phyloP scores from a whole-genome alignment of 2,888 invertebrate species.

The Liodrosophila aerea region DNA sequence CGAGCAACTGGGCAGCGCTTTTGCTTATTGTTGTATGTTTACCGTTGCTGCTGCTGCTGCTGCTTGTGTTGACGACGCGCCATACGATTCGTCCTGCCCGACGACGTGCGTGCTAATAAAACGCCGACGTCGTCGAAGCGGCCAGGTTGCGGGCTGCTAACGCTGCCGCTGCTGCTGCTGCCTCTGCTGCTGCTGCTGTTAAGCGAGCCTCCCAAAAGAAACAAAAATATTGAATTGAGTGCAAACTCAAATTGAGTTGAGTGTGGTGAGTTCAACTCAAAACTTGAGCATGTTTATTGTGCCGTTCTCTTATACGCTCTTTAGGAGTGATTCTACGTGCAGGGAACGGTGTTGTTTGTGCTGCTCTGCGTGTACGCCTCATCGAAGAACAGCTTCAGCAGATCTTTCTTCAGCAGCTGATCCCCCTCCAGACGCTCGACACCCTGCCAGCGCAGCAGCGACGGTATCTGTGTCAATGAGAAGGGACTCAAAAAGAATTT shows the following conservation, averaged over 20 bases:
- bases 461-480: constrained; percentile 88
- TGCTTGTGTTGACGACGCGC: constrained; percentile 42
- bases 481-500: constrained; percentile 88
- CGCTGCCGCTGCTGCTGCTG: constrained; percentile 17
- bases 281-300: constrained; percentile 14
- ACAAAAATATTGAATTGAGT: constrained; percentile 25
- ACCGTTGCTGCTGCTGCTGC: constrained; percentile 12
- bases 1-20: constrained; percentile 5
- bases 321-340: no score
- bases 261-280: constrained; percentile 17
- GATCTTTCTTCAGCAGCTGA: constrained; percentile 87
- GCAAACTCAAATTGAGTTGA: constrained; percentile 23
- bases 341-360: constrained; percentile 19
- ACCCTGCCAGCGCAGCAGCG: constrained; percentile 83
- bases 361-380: constrained; percentile 79
- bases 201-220: constrained; percentile 35
- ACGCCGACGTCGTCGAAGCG: constrained; percentile 39
- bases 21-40: constrained; percentile 9
- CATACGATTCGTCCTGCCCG: constrained; percentile 74
- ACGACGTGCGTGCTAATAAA: constrained; percentile 76
- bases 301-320: no score
- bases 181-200: not conserved
- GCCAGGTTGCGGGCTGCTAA: constrained; percentile 39
- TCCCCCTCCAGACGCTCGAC: constrained; percentile 89
- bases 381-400: constrained; percentile 89